These are phyloP conservation scores for Gisinianus flammeolus DNA, from an alignment of 2,888 invertebrate species.

Conservation along the genomic window DNA sequence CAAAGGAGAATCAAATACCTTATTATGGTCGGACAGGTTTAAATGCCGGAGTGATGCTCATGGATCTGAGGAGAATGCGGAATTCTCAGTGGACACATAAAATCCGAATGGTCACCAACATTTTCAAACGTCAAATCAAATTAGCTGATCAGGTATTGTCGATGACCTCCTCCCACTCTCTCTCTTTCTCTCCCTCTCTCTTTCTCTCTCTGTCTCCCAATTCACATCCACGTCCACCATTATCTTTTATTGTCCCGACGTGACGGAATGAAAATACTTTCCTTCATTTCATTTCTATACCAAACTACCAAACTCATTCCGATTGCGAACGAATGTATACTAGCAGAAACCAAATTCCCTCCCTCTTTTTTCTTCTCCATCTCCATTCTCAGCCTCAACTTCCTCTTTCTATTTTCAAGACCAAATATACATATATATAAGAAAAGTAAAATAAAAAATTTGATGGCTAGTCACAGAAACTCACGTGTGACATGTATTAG, in stretches of 20 bases:
- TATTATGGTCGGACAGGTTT: constrained; percentile 62
- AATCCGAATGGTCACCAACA: constrained; percentile 60
- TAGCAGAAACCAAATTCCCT: background rate
- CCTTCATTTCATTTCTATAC: too few species aligned
- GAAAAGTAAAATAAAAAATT: too few species aligned
- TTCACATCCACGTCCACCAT: too few species aligned
- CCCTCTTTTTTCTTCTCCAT: background rate
- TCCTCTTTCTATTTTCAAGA: too few species aligned
- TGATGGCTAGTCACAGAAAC: too few species aligned
- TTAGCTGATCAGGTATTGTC: constrained; percentile 62
- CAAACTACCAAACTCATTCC: too few species aligned
- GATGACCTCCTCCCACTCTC: background rate
- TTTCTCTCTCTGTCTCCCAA: background rate
- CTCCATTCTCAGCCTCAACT: background rate
- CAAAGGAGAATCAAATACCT: constrained; percentile 62
- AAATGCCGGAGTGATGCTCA: constrained; percentile 54
- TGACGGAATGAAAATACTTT: too few species aligned
- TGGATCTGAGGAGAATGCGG: constrained; percentile 63
- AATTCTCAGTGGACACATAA: constrained; percentile 61
- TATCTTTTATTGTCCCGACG: too few species aligned
- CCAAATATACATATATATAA: too few species aligned
- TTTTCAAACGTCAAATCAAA: constrained; percentile 61
- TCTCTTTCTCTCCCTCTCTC: background rate
- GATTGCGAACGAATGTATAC: too few species aligned
- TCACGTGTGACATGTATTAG: too few species aligned